Base-by-base conservation (phyloP, 2,888 invertebrate genomes). In the Electrophaes corylata region DNA sequence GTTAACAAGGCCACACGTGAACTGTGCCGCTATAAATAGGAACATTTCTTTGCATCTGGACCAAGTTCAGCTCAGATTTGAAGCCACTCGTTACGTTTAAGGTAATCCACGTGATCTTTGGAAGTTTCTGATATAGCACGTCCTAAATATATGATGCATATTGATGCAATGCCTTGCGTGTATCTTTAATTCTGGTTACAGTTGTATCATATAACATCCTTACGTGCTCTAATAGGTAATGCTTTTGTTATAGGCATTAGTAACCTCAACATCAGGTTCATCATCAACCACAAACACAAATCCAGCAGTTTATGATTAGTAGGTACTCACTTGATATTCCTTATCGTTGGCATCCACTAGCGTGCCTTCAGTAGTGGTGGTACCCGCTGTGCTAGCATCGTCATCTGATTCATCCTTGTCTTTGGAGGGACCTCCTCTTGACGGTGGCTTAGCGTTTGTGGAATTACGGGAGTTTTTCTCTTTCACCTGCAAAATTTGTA, bases 341-440 rank as follows among this genome's bases (percentile, higher is more conserved):
- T 87, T 93, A 70, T 92, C 93, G 66, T 93, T 92, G 16, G 87
- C 82, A 58, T 93, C 94, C 1, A 94, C 92, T 3, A 95, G 85
- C 16, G 96, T 96, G 0, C 93, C 93, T 44, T 96, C 96, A 0
- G 96, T 96, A 41, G 95, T 95, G 65, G 94, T 93, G 1, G 95
- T 95, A 3, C 91, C 89, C 1, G 92, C 81, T 14, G 88, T 88
- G 66, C 93, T 93, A 19, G 87, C 76, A 14, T 92, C 92, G 59
- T 94, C 94, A 58, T 93, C 94, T 0, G 92, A 92, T 40, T 91
- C 92, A 1, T 92, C 91, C 46, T 78, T 86, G 5, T 91, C 91
- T 8, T 81, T 81, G 0, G 81, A 64, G 0, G 92, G 92, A 0
- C 92, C 92, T 0, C 92, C 92, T 56, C 88, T 74, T 18, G 72